These are phyloP conservation scores for Gulo gulo DNA, from an alignment of 2,113 vertebrate species.

Conservation along the genomic window DNA sequence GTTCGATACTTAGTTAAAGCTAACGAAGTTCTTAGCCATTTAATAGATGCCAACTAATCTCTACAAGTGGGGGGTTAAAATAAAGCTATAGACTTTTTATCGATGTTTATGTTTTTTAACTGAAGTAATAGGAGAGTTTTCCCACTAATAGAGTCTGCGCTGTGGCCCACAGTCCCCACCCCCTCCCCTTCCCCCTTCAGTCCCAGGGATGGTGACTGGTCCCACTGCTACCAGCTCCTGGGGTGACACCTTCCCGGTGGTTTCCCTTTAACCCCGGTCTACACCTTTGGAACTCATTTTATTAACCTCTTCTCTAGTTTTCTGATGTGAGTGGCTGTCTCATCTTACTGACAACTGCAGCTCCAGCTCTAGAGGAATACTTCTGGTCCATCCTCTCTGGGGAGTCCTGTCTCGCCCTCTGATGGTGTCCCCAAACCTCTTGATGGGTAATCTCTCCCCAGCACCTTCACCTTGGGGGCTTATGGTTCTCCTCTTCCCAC, in stretches of 20 bases:
- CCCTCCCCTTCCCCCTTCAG: not conserved
- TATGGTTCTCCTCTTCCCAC: not conserved
- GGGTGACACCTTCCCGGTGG: not conserved
- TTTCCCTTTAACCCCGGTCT: not conserved
- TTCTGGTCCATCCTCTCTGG: not conserved
- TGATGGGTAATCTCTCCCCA: not conserved
- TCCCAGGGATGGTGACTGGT: too few species aligned
- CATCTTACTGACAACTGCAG: rapidly evolving
- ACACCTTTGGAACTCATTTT: not conserved
- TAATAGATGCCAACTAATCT: not conserved
- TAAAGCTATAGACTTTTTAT: not conserved
- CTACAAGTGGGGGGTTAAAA: not conserved
- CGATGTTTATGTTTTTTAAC: not conserved
- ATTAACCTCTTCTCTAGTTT: too few species aligned
- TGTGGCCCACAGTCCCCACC: rapidly evolving
- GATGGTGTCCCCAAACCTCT: not conserved
- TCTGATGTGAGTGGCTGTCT: not conserved
- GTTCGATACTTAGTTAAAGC: not conserved
- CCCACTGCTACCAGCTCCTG: not conserved
- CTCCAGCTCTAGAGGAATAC: rapidly evolving
- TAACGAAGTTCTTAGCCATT: not conserved
- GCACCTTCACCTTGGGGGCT: not conserved
- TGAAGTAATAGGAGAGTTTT: not conserved
- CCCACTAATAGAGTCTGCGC: not conserved
- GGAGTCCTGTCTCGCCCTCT: not conserved